Percentiles rank a stretch among this genome's conserved stretches.
These are phyloP conservation scores for Cyclura pinguis DNA, from an alignment of 2,797 vertebrate genomes.

Conservation along the genomic window DNA sequence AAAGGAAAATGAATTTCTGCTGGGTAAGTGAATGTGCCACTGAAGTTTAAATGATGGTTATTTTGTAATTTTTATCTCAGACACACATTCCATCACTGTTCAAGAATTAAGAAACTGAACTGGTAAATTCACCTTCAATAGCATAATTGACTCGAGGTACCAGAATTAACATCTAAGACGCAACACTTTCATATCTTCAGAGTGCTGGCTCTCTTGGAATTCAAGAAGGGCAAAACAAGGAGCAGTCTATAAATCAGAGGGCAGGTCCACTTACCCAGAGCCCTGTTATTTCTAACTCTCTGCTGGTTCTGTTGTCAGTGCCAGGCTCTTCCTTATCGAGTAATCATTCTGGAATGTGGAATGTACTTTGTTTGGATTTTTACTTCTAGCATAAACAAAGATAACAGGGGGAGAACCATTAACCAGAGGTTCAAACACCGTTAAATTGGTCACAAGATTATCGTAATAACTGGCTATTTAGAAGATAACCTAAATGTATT, in stretches of 20 bases:
- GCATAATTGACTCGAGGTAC: constrained; percentile 18
- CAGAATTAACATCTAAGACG: neutral
- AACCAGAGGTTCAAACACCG: constrained; percentile 78
- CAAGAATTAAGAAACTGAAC: constrained; percentile 25
- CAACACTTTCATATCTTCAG: constrained; percentile 36
- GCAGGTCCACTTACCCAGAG: constrained; percentile 77
- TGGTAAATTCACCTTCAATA: constrained; percentile 23
- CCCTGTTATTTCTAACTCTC: constrained; percentile 76
- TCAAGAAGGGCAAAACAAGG: constrained; percentile 69
- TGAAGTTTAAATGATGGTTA: constrained; percentile 9
- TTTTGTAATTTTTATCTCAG: neutral
- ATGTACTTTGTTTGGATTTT: constrained; percentile 85
- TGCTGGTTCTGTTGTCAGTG: constrained; percentile 83
- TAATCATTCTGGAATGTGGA: constrained; percentile 78
- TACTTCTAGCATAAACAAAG: constrained; percentile 91
- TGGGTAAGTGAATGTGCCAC: constrained; percentile 39
- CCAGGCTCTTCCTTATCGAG: constrained; percentile 88
- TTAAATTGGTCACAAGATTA: constrained; percentile 82
- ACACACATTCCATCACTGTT: constrained; percentile 2
- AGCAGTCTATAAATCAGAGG: constrained; percentile 78
- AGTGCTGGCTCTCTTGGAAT: constrained; percentile 49
- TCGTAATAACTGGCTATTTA: constrained; percentile 72
- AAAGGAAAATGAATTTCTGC: constrained; percentile 39
- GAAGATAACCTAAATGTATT: neutral
- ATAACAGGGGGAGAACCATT: constrained; percentile 85